Evolutionary conservation across 2,113 vertebrate species (phyloP).

Genomic region (Trichomycterus rosablanca): DNA sequence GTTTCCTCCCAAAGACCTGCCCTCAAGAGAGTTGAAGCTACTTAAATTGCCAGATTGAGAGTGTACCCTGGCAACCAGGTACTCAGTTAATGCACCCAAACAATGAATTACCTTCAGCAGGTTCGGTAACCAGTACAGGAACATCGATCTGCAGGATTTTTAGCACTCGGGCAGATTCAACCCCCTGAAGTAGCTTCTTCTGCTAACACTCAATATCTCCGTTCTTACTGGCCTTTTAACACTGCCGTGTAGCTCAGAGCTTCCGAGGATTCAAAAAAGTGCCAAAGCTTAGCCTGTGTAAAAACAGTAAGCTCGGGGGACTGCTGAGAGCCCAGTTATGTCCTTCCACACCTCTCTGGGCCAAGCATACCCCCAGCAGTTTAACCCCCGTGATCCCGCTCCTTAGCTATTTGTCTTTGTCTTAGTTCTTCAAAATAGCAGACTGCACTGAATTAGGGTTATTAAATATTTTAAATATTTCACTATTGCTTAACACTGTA

Average conservation of each 20-base stretch:
- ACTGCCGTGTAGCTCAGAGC: constrained; percentile 15
- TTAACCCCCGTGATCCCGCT: not conserved
- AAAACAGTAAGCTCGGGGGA: constrained; percentile 31
- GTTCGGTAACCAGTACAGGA: too few species aligned
- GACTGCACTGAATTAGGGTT: too few species aligned
- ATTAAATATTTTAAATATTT: too few species aligned
- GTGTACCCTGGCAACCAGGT: too few species aligned
- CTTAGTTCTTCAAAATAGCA: constrained; percentile 1
- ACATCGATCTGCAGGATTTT: too few species aligned
- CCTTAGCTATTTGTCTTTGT: not conserved
- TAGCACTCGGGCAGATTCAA: constrained; percentile 23
- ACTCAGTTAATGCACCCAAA: too few species aligned
- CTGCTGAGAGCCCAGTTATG: constrained; percentile 7
- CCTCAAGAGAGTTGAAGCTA: too few species aligned
- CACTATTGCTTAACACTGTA: too few species aligned
- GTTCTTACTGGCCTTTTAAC: constrained; percentile 46
- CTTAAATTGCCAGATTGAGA: too few species aligned
- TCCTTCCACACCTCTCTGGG: constrained; percentile 15
- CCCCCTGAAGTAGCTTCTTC: constrained; percentile 26
- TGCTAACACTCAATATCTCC: constrained; percentile 46
- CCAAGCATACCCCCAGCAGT: constrained; percentile 1
- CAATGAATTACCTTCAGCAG: too few species aligned
- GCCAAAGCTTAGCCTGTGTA: constrained; percentile 35
- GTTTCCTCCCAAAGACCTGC: too few species aligned
- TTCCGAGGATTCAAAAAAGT: constrained; percentile 36